Conservation (phyloP, 2,113 vertebrate genomes). For the Muscicapa adusta region DNA sequence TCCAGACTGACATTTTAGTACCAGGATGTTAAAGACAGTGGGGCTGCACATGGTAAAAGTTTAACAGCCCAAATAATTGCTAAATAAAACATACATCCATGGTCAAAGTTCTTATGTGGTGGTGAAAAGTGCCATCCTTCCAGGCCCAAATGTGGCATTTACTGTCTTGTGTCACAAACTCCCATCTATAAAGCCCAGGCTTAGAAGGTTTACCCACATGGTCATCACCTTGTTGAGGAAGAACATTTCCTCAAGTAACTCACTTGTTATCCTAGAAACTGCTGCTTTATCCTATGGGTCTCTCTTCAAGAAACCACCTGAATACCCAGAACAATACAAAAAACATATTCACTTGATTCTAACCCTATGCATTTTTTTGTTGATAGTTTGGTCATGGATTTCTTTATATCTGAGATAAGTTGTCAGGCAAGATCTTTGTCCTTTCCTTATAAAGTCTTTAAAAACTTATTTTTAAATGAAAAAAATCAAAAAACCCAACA, state of each 20-base stretch:
- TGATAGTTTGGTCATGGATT: background rate
- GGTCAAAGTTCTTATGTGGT: background rate
- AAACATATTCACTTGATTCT: background rate
- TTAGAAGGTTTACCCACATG: background rate
- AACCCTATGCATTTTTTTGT: background rate
- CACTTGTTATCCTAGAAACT: background rate
- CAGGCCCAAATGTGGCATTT: background rate
- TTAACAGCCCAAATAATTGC: background rate
- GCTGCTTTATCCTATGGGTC: background rate
- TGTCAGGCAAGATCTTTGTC: background rate
- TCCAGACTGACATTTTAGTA: background rate
- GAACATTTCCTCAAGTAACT: background rate
- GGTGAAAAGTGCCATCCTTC: background rate
- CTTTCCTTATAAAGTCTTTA: background rate
- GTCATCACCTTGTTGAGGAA: background rate
- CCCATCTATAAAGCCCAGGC: background rate
- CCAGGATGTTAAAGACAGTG: background rate
- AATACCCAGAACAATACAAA: background rate
- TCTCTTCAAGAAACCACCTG: background rate
- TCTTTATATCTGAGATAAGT: slow-evolving; percentile 7
- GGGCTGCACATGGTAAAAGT: background rate
- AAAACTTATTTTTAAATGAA: background rate
- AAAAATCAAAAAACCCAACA: background rate
- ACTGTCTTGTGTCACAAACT: background rate
- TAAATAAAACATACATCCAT: background rate